Evolutionary conservation across 2,888 invertebrate species (phyloP), one percentile per base, ranked within the genome.

Genomic region (Resseliella maxima): DNA sequence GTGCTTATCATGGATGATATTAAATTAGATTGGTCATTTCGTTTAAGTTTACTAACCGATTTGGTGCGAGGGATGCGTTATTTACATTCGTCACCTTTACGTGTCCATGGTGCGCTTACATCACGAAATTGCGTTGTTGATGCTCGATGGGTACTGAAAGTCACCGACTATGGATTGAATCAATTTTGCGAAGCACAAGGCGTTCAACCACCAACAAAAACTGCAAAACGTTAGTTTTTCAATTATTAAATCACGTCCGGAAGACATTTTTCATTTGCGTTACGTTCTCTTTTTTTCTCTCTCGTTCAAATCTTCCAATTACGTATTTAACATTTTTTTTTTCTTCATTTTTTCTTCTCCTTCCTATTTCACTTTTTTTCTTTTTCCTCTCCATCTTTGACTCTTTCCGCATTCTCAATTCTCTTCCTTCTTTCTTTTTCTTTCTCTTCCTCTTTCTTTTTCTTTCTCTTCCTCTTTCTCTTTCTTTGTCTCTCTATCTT

Each of bases 81-180:
- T 91, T 92, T 99, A 86, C 98, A 99, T 92, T 93, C 95, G 81
- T 95, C 96, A 35, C 94, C 96, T 24, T 92, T 97, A 89, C 94
- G 96, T 88, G 94, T 94, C 88, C 98, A 98, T 91, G 98, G 98
- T 54, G 94, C 95, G 88, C 92, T 98, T 86, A 94, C 96, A 6
- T 98, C 98, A 83, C 93, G 97, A 87, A 97, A 97, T 92, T 98
- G 98, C 92, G 96, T 97, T 83, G 97, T 99, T 87, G 98, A 99
- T 92, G 96, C 97, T 87, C 94, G 98, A 88, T 99, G 98, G 98
- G 97, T 98, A 87, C 93, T 99, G 87, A 98, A 98, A 92, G 93
- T 99, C 88, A 96, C 98, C 35, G 98, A 98, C 92, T 98, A 97
- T 90, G 97, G 97, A 6, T 91, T 97, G 88, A 94, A 95, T 0